These are phyloP conservation scores for Phalangium opilio DNA, from an alignment of 2,888 invertebrate genomes.

Conservation along the genomic window DNA sequence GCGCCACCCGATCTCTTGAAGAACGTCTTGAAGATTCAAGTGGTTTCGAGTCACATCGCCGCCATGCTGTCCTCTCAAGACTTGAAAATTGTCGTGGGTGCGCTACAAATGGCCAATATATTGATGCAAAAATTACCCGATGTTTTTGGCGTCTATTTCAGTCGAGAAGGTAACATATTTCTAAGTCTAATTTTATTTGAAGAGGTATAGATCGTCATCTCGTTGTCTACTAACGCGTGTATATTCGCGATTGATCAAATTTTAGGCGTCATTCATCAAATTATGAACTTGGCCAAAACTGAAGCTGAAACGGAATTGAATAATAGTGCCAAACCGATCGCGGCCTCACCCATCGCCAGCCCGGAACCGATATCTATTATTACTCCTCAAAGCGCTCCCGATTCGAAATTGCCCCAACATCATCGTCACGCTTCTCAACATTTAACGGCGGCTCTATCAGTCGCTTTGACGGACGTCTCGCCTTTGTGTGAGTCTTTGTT, in stretches of 20 bases:
- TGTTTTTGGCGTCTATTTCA: slow-evolving; percentile 86
- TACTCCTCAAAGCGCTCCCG: too few relatives aligned
- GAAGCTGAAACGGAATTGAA: slow-evolving; percentile 40
- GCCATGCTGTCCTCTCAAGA: slow-evolving; percentile 97
- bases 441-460: slow-evolving; percentile 1
- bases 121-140: slow-evolving; percentile 91
- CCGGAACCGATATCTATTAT: too few relatives aligned
- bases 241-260: too few relatives aligned
- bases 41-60: slow-evolving; percentile 90
- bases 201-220: too few relatives aligned
- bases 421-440: not conserved
- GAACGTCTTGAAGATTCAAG: slow-evolving; percentile 49
- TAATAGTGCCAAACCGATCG: too few relatives aligned
- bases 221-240: too few relatives aligned
- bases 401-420: not conserved
- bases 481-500: slow-evolving; percentile 2
- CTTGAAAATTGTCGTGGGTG: slow-evolving; percentile 88
- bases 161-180: slow-evolving; percentile 65
- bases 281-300: slow-evolving; percentile 50
- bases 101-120: slow-evolving; percentile 90
- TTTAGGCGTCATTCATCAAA: slow-evolving; percentile 72
- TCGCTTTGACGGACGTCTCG: too few relatives aligned
- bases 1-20: slow-evolving; percentile 71
- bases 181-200: not conserved
- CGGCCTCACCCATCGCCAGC: too few relatives aligned